Conservation (phyloP, 1,140 invertebrate genomes). For the Globodera rostochiensis region DNA sequence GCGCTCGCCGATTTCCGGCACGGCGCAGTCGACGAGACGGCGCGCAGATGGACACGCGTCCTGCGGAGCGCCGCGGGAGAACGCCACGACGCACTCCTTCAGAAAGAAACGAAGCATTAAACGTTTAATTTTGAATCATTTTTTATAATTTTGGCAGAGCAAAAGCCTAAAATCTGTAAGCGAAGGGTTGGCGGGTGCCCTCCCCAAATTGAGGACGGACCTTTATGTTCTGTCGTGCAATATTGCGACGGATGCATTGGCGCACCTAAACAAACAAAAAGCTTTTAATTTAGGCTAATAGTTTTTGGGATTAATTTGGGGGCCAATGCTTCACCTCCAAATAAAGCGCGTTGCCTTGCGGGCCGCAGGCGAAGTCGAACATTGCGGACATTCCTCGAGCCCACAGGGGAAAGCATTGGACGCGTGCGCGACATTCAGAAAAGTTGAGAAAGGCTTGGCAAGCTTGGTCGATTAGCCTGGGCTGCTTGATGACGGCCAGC, state of each 20-base stretch:
- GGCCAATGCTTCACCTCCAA: slow-evolving; percentile 25
- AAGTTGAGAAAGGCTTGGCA: slow-evolving; percentile 57
- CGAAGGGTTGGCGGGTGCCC: too few species aligned
- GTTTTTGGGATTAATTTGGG: not conserved
- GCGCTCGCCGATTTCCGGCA: slow-evolving; percentile 48
- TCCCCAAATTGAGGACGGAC: not conserved
- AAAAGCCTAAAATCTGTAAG: too few species aligned
- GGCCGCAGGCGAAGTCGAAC: slow-evolving; percentile 61
- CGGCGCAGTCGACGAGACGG: slow-evolving; percentile 52
- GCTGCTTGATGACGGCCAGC: slow-evolving; percentile 60
- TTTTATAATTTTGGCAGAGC: too few species aligned
- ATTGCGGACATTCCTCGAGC: slow-evolving; percentile 62
- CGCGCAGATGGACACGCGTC: slow-evolving; percentile 60
- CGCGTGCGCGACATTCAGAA: slow-evolving; percentile 48
- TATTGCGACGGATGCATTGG: slow-evolving; percentile 52
- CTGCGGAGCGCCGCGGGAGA: slow-evolving; percentile 60
- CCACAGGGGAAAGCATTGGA: slow-evolving; percentile 46
- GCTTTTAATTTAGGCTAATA: not conserved
- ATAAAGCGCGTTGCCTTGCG: slow-evolving; percentile 49
- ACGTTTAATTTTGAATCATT: too few species aligned
- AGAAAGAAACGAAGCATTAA: not conserved
- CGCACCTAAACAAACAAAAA: slow-evolving; percentile 40
- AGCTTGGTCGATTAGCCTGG: slow-evolving; percentile 57
- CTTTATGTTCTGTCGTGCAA: slow-evolving; percentile 44
- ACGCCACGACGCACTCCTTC: slow-evolving; percentile 54